Evolutionary conservation across 1,140 invertebrate genomes (phyloP).

Genomic region (Oscheius sp.): DNA sequence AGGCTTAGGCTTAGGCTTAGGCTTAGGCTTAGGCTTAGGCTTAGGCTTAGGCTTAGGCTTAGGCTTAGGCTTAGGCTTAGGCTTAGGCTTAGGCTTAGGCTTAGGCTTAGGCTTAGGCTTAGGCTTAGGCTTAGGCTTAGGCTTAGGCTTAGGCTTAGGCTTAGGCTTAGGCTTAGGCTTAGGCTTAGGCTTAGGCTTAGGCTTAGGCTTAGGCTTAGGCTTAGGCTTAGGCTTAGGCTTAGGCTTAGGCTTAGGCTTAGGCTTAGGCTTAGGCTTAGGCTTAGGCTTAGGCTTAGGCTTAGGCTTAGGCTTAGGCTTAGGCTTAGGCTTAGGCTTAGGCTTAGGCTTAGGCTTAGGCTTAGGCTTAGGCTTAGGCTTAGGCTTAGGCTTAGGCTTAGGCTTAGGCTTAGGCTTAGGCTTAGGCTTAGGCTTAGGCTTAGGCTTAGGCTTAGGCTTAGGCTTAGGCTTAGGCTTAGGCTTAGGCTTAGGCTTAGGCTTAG

Average conservation of each 20-base stretch:
- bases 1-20: conserved; percentile 26
- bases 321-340: conserved; percentile 29
- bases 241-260: conserved; percentile 24
- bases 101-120: conserved; percentile 35
- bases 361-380: conserved; percentile 31
- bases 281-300: conserved; percentile 29
- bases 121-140: conserved; percentile 12
- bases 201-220: conserved; percentile 15
- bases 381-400: conserved; percentile 25
- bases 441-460: conserved; percentile 29
- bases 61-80: conserved; percentile 33
- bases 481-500: conserved; percentile 12
- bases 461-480: conserved; percentile 18
- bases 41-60: conserved; percentile 34
- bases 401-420: conserved; percentile 22
- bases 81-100: conserved; percentile 33
- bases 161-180: conserved; percentile 24
- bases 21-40: conserved; percentile 30
- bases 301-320: conserved; percentile 29
- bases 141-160: conserved; percentile 19
- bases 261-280: conserved; percentile 28
- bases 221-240: conserved; percentile 23
- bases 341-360: conserved; percentile 35
- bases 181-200: conserved; percentile 24
- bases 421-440: conserved; percentile 30